Base-by-base conservation (phyloP, 2,888 invertebrate genomes). In the Synanthedon tipuliformis region DNA sequence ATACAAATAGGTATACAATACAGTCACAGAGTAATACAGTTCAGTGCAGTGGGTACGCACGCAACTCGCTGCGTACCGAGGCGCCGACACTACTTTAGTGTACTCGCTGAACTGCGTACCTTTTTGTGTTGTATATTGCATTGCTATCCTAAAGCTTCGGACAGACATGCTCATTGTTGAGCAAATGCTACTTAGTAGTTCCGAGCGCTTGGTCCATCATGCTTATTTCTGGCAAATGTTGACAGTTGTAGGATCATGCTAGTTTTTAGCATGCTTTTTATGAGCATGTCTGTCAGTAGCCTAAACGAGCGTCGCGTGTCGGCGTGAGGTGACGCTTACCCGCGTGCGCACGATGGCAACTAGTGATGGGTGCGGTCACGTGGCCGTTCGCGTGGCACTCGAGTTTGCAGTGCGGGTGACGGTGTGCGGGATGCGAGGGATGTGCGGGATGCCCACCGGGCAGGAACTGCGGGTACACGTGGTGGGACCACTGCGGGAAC, bases 401-500 rank as follows among this genome's bases (percentile, higher is more conserved):
- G 52, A 77, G 65, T 78, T 81, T 67, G 75, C 78, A 78, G 77
- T 82, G 80, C 71, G 79, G 50, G 80, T 89, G 85, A 89, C 90
- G 74, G 90, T 91, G 87, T 86, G 89, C 81, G 64, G 73, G 75
- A 63, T 73, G 72, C 68, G 76, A 74, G 16, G 54, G 54, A 52
- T 56, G 58, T 75, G 88, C 88, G 69, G 94, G 94, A 89, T 95
- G 95, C 84, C 94, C 93, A 81, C 94, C 95, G 74, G 95, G 95
- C 83, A 96, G 91, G 90, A 95, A 96, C 90, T 96, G 95, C 69
- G 96, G 95, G 88, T 95, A 95, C 75, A 96, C 95, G 89, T 95
- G 95, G 89, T 95, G 95, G 69, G 95, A 95, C 95, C 96, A 96
- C 90, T 96, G 95, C 67, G 95, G 95, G 88, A 96, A 96, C 81